These are phyloP conservation scores for Calosoma granatense DNA, from an alignment of 1,140 invertebrate genomes.

Conservation along the genomic window DNA sequence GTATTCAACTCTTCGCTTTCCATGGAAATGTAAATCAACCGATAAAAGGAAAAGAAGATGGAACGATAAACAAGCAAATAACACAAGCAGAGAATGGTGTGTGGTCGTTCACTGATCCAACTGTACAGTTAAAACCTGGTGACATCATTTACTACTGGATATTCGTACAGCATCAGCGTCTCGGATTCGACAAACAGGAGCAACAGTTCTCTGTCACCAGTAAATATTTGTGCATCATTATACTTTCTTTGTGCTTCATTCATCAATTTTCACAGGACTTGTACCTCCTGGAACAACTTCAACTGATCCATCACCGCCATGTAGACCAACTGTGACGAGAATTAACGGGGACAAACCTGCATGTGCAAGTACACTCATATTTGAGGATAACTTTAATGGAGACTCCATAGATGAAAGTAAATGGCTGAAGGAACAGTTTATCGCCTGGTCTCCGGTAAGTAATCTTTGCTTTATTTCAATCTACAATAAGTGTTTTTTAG, in stretches of 20 bases:
- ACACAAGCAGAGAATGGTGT: conserved; percentile 15
- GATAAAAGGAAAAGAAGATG: conserved; percentile 17
- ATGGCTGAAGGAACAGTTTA: conserved; percentile 17
- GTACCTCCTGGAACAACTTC: background rate
- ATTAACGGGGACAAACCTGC: conserved; percentile 6
- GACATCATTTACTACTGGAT: conserved; percentile 29
- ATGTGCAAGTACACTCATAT: conserved; percentile 19
- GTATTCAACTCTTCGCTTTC: conserved; percentile 27
- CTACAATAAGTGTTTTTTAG: too few relatives aligned
- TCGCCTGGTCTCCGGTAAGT: background rate
- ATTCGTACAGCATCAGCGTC: conserved; percentile 24
- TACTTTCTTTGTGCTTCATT: too few relatives aligned
- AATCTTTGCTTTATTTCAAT: background rate
- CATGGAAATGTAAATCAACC: conserved; percentile 25
- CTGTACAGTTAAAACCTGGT: conserved; percentile 17
- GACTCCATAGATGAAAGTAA: conserved; percentile 12
- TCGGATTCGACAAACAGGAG: conserved; percentile 23
- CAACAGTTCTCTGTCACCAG: conserved; percentile 16
- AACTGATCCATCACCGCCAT: background rate
- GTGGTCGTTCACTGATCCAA: conserved; percentile 27
- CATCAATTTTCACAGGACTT: too few relatives aligned
- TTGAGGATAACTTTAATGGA: conserved; percentile 19
- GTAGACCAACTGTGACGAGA: background rate
- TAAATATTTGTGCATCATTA: conserved; percentile 11
- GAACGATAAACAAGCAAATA: conserved; percentile 21